These are phyloP conservation scores for Etheostoma cragini DNA, from an alignment of 2,113 vertebrate genomes.

Conservation along the genomic window DNA sequence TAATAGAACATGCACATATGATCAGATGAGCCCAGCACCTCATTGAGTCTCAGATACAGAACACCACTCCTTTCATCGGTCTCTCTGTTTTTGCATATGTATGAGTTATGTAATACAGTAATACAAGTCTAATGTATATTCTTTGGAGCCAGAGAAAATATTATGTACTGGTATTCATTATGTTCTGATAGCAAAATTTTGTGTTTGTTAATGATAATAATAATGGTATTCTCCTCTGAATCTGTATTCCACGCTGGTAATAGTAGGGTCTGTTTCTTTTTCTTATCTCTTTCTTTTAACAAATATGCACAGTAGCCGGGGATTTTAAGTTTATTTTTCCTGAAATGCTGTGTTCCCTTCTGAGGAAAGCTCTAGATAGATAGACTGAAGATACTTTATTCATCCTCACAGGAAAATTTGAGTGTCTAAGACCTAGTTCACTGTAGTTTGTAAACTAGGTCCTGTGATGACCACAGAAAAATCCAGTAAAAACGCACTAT, in stretches of 20 bases:
- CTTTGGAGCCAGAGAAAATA: neutral
- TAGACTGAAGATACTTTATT: too few species aligned
- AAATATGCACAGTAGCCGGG: neutral
- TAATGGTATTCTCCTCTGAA: slow-evolving; percentile 2
- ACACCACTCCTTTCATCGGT: slow-evolving; percentile 8
- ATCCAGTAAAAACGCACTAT: neutral
- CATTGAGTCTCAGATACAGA: slow-evolving; percentile 30
- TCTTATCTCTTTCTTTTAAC: neutral
- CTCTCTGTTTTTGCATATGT: slow-evolving; percentile 25
- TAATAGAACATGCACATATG: slow-evolving; percentile 71
- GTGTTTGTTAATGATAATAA: slow-evolving; percentile 14
- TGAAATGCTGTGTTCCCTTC: neutral
- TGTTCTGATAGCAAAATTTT: slow-evolving; percentile 12
- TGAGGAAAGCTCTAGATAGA: neutral
- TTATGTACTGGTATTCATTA: neutral
- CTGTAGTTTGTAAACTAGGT: neutral
- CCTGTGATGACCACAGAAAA: neutral
- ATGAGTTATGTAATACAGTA: slow-evolving; percentile 25
- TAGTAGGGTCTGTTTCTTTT: neutral
- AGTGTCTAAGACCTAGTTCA: too few species aligned
- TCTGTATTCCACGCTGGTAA: neutral
- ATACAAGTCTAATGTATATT: neutral
- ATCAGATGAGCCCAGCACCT: slow-evolving; percentile 57
- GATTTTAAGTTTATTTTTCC: neutral
- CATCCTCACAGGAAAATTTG: too few species aligned